Evolutionary conservation across 2,888 invertebrate genomes (phyloP).

Genomic region (Mechanitis messenoides): DNA sequence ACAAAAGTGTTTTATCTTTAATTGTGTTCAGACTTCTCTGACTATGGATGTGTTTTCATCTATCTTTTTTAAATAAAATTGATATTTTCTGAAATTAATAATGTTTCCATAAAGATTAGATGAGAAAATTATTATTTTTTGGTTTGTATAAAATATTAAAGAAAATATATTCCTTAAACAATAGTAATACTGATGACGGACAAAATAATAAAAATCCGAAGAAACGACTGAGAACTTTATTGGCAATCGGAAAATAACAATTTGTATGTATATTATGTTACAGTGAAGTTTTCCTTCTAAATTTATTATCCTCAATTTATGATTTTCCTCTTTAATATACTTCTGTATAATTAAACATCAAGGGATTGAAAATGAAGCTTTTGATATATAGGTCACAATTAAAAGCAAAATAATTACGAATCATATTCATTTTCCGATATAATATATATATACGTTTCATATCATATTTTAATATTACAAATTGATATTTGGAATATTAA

Average conservation of each 20-base stretch:
- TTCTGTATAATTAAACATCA: conserved; percentile 3
- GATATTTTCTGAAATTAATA: no score
- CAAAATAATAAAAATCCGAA: background rate
- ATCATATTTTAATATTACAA: no score
- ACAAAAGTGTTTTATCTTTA: no score
- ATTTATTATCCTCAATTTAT: conserved; percentile 2
- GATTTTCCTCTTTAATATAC: conserved; percentile 3
- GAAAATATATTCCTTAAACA: background rate
- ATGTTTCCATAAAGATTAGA: no score
- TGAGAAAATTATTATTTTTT: no score
- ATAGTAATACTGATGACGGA: background rate
- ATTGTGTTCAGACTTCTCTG: no score
- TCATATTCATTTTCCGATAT: background rate
- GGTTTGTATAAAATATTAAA: no score
- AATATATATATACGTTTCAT: no score
- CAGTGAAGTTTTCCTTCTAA: conserved; percentile 2
- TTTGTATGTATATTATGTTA: conserved; percentile 5
- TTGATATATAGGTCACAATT: background rate
- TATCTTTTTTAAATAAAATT: no score
- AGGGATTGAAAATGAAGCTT: conserved; percentile 1
- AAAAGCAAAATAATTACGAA: background rate
- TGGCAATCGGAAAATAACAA: conserved; percentile 6
- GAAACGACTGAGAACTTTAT: background rate
- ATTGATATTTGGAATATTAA: no score
- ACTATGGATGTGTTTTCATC: no score